Evolutionary conservation across 2,888 invertebrate species (phyloP), one percentile per base, ranked within the genome.

Genomic region (Polydrusus cervinus): DNA sequence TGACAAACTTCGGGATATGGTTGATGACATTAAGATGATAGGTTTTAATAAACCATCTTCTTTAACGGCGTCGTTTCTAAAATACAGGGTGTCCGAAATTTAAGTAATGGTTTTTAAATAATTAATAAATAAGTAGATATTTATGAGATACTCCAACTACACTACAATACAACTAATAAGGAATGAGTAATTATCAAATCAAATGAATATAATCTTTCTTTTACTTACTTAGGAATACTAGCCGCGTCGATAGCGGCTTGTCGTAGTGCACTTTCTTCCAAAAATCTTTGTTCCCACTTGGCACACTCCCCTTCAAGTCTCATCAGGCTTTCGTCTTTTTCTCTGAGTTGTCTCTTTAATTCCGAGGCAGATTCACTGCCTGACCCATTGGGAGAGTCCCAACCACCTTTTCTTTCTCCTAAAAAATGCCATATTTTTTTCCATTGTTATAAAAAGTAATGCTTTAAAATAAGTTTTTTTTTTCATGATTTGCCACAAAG

Each of bases 231-330:
- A 80, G 92, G 92, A 83, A 92, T 91, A 82, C 92, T 92, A 64
- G 94, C 94, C 72, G 95, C 93, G 85, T 95, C 94, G 55, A 95
- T 93, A 43, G 94, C 94, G 67, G 94, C 93, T 87, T 95, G 95
- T 20, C 95, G 86, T 78, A 94, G 87, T 51, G 94, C 93, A 78
- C 93, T 93, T 86, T 95, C 95, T 86, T 95, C 95, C 65, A 95
- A 88, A 87, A 93, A 95, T 62, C 94, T 90, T 87, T 95, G 95
- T 87, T 96, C 95, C 95, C 94, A 94, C 88, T 94, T 94, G 80
- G 93, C 92, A 82, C 94, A 93, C 84, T 95, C 95, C 0, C 93
- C 93, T 87, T 95, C 95, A 69, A 94, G 88, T 74, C 92, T 88
- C 90, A 93, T 92, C 45, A 93, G 92, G 83, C 91, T 92, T 81